phyloP scores from a whole-genome alignment of 2,113 vertebrate species.

The Channa argus region DNA sequence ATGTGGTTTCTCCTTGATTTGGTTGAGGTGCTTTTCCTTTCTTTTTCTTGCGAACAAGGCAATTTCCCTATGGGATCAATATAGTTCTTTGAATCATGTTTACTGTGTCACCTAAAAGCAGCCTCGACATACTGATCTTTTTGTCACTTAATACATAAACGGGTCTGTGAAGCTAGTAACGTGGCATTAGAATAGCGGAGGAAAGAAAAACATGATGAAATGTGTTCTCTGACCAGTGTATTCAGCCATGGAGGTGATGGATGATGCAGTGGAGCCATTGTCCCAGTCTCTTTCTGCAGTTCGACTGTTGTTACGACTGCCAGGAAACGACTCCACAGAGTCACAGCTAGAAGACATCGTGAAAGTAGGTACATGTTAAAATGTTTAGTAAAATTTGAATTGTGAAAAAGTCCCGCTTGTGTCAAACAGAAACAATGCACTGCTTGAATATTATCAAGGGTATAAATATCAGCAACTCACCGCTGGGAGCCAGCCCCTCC shows the following conservation, averaged over 20 bases:
- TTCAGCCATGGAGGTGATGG: constrained; percentile 95
- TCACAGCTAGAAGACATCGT: constrained; percentile 82
- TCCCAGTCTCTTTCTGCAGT: constrained; percentile 97
- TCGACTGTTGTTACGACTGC: constrained; percentile 91
- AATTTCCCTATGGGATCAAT: too few species aligned
- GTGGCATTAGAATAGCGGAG: too few species aligned
- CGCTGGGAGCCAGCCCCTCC: constrained; percentile 91
- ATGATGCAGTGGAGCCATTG: constrained; percentile 94
- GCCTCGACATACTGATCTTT: not conserved
- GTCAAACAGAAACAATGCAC: not conserved
- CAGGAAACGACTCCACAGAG: constrained; percentile 92
- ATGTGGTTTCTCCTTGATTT: too few species aligned
- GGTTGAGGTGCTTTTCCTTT: too few species aligned
- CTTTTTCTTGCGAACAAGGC: too few species aligned
- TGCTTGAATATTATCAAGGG: too few species aligned
- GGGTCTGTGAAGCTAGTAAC: too few species aligned
- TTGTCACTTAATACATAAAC: not conserved
- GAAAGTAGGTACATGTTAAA: not conserved
- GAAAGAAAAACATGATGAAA: not conserved
- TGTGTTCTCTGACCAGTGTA: constrained; percentile 86
- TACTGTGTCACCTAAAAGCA: not conserved
- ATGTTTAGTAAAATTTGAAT: too few species aligned
- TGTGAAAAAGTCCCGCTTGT: not conserved
- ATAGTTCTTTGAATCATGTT: not conserved
- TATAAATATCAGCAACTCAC: constrained; percentile 68